Conservation (phyloP, 2,797 vertebrate genomes). For the Argyrosomus regius region DNA sequence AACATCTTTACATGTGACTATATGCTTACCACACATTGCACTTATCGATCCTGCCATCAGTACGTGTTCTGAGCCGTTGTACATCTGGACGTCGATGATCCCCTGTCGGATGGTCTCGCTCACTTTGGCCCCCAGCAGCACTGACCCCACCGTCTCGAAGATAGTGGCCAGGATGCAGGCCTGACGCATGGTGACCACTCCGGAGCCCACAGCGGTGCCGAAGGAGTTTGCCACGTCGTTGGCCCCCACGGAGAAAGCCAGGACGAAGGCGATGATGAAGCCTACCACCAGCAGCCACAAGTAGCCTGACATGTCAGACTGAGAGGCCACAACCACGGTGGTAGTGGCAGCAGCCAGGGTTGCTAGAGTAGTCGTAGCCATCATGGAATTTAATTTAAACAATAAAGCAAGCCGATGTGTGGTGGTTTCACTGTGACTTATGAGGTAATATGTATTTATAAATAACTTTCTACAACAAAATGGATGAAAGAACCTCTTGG, state of each 20-base stretch:
- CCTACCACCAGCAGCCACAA: slow-evolving; percentile 93
- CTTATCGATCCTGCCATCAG: slow-evolving; percentile 96
- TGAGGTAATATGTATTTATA: slow-evolving; percentile 78
- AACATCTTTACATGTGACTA: background rate
- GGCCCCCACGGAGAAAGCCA: slow-evolving; percentile 97
- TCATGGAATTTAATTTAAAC: slow-evolving; percentile 33
- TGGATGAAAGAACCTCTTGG: slow-evolving; percentile 39
- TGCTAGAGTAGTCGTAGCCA: slow-evolving; percentile 81
- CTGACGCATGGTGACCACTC: slow-evolving; percentile 94
- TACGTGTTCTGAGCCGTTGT: slow-evolving; percentile 84
- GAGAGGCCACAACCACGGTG: slow-evolving; percentile 55
- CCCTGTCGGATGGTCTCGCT: slow-evolving; percentile 97
- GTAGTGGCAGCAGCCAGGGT: slow-evolving; percentile 74
- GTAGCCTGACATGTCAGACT: slow-evolving; percentile 76
- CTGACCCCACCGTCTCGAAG: slow-evolving; percentile 95
- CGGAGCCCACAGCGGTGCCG: slow-evolving; percentile 96
- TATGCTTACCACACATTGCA: slow-evolving; percentile 91
- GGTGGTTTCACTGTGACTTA: slow-evolving; percentile 27
- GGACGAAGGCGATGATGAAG: slow-evolving; percentile 94
- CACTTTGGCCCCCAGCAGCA: slow-evolving; percentile 94
- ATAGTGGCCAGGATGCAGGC: slow-evolving; percentile 94
- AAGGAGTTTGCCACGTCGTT: slow-evolving; percentile 99
- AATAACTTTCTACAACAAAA: slow-evolving; percentile 25
- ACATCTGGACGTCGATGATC: slow-evolving; percentile 92
- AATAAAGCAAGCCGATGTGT: slow-evolving; percentile 33